Conservation (phyloP, 1,140 invertebrate species). For the Trachelipus rathkii region DNA sequence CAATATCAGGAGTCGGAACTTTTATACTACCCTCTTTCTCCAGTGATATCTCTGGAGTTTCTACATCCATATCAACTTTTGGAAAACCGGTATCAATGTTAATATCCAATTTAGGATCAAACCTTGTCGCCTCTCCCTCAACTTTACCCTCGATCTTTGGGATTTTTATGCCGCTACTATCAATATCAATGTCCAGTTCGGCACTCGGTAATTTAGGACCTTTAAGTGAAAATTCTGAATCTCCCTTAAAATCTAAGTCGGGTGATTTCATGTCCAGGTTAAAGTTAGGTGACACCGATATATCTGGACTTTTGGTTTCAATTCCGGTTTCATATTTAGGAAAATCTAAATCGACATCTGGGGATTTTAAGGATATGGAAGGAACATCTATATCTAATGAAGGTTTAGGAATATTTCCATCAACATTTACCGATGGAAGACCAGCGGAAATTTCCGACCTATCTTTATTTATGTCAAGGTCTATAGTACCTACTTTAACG, state of each 20-base stretch:
- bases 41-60: no score
- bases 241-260: constrained; percentile 10
- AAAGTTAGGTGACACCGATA: neutral
- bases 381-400: no score
- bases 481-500: neutral
- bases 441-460: neutral
- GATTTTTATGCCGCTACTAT: constrained; percentile 12
- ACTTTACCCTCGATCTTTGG: neutral
- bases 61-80: no score
- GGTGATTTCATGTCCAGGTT: neutral
- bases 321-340: neutral
- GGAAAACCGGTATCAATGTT: no score
- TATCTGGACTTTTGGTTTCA: no score
- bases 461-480: no score
- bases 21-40: neutral
- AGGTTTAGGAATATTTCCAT: constrained; percentile 1
- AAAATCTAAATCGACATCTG: constrained; percentile 14
- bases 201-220: neutral
- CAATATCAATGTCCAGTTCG: constrained; percentile 10
- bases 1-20: constrained; percentile 17
- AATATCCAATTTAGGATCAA: no score
- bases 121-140: no score
- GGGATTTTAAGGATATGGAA: neutral
- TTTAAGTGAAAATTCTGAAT: neutral
- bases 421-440: constrained; percentile 21